phyloP scores from a whole-genome alignment of 2,113 vertebrate species.

The Zeus faber region DNA sequence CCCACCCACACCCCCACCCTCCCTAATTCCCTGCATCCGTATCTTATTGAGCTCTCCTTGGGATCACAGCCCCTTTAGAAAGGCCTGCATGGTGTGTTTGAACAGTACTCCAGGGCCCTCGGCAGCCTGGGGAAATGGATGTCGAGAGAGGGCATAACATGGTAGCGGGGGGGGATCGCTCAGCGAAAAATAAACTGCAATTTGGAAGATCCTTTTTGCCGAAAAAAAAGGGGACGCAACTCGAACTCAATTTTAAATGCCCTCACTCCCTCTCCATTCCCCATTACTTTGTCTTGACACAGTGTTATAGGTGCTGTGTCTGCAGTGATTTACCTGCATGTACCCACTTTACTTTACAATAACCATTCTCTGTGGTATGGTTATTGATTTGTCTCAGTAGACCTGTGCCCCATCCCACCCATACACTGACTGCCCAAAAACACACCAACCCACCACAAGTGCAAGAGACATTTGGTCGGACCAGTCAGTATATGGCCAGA shows the following conservation, averaged over 20 bases:
- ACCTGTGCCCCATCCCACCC: constrained; percentile 72
- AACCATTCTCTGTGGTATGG: constrained; percentile 83
- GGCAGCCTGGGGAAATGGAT: constrained; percentile 85
- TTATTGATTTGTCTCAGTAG: constrained; percentile 86
- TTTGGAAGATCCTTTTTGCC: constrained; percentile 14
- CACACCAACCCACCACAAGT: constrained; percentile 12
- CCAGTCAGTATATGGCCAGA: constrained; percentile 81
- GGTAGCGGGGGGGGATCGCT: constrained; percentile 12
- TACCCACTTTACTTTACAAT: constrained; percentile 79
- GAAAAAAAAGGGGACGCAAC: constrained; percentile 1
- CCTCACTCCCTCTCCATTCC: constrained; percentile 91
- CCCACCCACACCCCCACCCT: constrained; percentile 14
- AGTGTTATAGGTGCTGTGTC: constrained; percentile 66
- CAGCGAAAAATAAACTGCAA: background rate
- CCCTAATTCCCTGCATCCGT: constrained; percentile 16
- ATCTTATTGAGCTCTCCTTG: constrained; percentile 77
- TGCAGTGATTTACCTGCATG: constrained; percentile 84
- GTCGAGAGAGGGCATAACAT: constrained; percentile 85
- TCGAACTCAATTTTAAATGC: constrained; percentile 13
- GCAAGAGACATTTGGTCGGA: constrained; percentile 17
- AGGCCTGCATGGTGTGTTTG: constrained; percentile 92
- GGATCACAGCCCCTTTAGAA: constrained; percentile 82
- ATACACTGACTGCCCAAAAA: constrained; percentile 78
- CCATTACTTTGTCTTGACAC: constrained; percentile 69
- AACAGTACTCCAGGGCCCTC: constrained; percentile 64